A percentile compares a stretch with the other conserved stretches of the same genome.
These are phyloP conservation scores for Plectus sambesii DNA, from an alignment of 1,140 invertebrate species.

Conservation along the genomic window DNA sequence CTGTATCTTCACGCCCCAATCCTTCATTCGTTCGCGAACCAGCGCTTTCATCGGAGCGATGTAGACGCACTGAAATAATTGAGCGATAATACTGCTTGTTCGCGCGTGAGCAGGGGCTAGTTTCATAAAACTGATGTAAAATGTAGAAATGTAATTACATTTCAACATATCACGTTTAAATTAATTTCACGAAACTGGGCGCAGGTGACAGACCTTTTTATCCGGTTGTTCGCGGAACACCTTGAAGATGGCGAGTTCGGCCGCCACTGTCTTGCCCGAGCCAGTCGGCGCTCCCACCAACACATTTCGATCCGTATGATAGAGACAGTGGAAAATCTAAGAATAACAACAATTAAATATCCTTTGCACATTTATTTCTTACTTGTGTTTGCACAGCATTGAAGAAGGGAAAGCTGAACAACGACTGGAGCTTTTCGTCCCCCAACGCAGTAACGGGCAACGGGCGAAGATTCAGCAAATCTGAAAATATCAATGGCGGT, in stretches of 20 bases:
- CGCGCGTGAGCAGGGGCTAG: too few species aligned
- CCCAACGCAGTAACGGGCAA: constrained; percentile 71
- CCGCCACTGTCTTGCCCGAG: constrained; percentile 95
- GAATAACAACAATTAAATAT: background rate
- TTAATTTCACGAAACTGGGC: constrained; percentile 5
- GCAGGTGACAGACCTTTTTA: constrained; percentile 57
- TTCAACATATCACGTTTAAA: background rate
- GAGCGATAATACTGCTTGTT: too few species aligned
- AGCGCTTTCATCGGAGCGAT: constrained; percentile 96
- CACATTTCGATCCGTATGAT: constrained; percentile 86
- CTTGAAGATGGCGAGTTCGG: constrained; percentile 91
- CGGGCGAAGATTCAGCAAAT: constrained; percentile 78
- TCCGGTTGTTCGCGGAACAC: constrained; percentile 71
- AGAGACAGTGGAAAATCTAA: constrained; percentile 80
- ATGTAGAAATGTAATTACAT: too few species aligned
- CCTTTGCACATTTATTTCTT: background rate
- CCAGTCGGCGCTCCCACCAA: constrained; percentile 93
- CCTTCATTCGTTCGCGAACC: constrained; percentile 84
- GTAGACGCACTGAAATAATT: constrained; percentile 77
- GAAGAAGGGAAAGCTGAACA: constrained; percentile 88
- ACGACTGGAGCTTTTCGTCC: constrained; percentile 61
- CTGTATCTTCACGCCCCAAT: constrained; percentile 84
- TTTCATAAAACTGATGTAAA: too few species aligned
- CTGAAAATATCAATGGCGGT: constrained; percentile 47
- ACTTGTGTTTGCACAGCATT: constrained; percentile 99